Conservation (phyloP, 2,888 invertebrate genomes). For the Pristionchus fissidentatus region DNA sequence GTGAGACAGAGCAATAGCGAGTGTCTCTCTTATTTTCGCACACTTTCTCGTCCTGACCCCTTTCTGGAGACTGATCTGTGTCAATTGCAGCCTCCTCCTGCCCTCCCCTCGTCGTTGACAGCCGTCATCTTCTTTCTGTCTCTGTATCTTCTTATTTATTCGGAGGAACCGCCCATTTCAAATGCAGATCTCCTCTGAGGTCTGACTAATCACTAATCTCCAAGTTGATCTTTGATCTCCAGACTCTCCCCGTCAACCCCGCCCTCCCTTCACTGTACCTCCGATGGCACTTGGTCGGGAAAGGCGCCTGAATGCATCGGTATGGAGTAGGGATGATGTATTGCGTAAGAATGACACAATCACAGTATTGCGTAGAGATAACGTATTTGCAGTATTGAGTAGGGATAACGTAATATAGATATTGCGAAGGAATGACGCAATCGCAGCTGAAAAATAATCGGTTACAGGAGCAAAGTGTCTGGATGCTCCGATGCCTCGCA, state of each 20-base stretch:
- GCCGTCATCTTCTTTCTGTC: conserved; percentile 57
- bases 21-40: no score
- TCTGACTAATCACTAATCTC: conserved; percentile 76
- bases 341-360: no score
- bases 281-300: conserved; percentile 69
- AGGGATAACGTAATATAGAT: no score
- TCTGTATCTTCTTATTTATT: conserved; percentile 76
- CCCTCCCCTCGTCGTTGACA: conserved; percentile 65
- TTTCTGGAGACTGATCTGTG: conserved; percentile 38
- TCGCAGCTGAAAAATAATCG: no score
- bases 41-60: no score
- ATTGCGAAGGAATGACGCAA: no score
- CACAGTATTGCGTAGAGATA: no score
- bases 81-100: conserved; percentile 66
- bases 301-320: conserved; percentile 67
- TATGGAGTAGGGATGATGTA: no score
- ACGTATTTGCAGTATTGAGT: no score
- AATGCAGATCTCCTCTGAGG: conserved; percentile 82
- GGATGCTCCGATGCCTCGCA: conserved; percentile 57
- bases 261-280: conserved; percentile 67
- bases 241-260: conserved; percentile 32
- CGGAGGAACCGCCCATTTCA: conserved; percentile 78
- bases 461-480: conserved; percentile 60
- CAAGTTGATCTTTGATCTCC: neutral
- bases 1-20: no score